Base-by-base conservation (phyloP, 2,888 invertebrate species). In the Dastarcus helophoroides region DNA sequence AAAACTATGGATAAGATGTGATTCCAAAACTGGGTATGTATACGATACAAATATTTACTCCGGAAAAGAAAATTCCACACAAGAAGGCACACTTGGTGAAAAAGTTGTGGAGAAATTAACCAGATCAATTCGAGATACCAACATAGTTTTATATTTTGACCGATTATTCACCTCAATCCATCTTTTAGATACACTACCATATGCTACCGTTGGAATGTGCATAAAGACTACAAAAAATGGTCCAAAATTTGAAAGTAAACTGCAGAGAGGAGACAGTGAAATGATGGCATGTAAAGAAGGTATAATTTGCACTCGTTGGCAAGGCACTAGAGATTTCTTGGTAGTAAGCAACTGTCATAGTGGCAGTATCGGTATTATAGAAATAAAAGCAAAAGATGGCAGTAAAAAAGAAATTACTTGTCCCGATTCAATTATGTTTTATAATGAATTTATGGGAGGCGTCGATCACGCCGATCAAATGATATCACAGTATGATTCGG, bases 41-140 rank as follows among this genome's bases (percentile, higher is more conserved):
- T 48, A 46, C 37, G 37, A 48, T 35, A 35, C 33, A 22, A 37
- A 50, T 25, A 34, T 49, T 21, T 48, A 48, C 34, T 37, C 35
- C 25, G 45, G 45, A 21, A 47, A 42, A 46, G 41, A 42, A 29
- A 19, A 22, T 10, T 16, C 34, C 29, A 26, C 8, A 13, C 2
- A 1, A 33, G 12, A 4, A 13, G 44, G 47, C 3, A 33, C 35
- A 3, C 19, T 51, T 29, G 49, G 36, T 32, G 43, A 44, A 37
- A 35, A 40, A 32, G 43, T 46, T 21, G 38, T 45, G 27, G 39
- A 33, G 31, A 35, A 30, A 31, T 33, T 36, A 28, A 17, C 24
- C 12, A 15, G 14, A 2, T 29, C 32, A 32, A 32, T 32, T 2
- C 10, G 23, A 12, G 16, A 26, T 11, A 22, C 21, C n/a, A 27